These are phyloP conservation scores for Aethina tumida DNA, from an alignment of 1,140 invertebrate species.

Conservation along the genomic window DNA sequence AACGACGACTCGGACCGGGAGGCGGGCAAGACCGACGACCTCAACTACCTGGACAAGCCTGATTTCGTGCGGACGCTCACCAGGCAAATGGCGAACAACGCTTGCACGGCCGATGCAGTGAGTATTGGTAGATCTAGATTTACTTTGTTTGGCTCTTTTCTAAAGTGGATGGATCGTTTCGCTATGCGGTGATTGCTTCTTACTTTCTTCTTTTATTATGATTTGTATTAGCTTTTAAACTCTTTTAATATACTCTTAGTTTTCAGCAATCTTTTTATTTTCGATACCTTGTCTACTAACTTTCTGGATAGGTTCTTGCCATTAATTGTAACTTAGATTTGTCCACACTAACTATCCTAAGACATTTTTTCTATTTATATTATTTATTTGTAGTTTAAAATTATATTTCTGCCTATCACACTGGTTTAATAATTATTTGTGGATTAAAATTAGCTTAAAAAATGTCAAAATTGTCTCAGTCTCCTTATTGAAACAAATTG, in stretches of 20 bases:
- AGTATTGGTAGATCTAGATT: slow-evolving; percentile 27
- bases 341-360: too few species aligned
- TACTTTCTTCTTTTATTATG: background rate
- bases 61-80: slow-evolving; percentile 73
- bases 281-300: too few species aligned
- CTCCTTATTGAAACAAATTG: too few species aligned
- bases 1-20: slow-evolving; percentile 53
- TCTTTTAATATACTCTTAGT: slow-evolving; percentile 1
- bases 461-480: too few species aligned
- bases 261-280: background rate
- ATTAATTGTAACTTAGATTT: too few species aligned
- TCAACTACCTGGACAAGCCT: slow-evolving; percentile 64
- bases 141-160: background rate
- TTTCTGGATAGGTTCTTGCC: too few species aligned
- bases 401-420: too few species aligned
- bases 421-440: too few species aligned
- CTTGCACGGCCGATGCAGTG: slow-evolving; percentile 73
- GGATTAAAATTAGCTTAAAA: too few species aligned
- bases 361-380: too few species aligned
- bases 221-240: background rate
- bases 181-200: background rate
- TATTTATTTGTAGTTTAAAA: too few species aligned
- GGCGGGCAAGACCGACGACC: slow-evolving; percentile 7
- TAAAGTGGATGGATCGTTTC: background rate
- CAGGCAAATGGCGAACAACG: slow-evolving; percentile 78